phyloP scores from a whole-genome alignment of 2,888 invertebrate genomes.

The Agrochola circellaris region DNA sequence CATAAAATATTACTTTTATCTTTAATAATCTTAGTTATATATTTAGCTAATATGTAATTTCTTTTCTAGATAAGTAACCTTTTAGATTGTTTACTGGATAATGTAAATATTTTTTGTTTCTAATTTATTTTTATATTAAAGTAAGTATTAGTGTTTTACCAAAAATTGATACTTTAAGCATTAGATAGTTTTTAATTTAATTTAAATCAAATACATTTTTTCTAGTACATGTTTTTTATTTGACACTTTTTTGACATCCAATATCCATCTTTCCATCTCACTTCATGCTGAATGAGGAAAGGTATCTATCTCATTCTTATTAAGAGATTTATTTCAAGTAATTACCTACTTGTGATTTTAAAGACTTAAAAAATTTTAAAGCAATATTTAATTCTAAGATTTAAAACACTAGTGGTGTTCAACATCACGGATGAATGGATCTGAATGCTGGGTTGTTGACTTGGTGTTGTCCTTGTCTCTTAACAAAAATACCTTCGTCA shows the following conservation, averaged over 20 bases:
- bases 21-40: slow-evolving; percentile 29
- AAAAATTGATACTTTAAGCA: slow-evolving; percentile 42
- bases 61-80: slow-evolving; percentile 6
- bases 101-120: slow-evolving; percentile 59
- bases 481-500: neutral
- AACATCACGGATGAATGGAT: neutral
- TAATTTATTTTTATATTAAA: slow-evolving; percentile 60
- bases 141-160: slow-evolving; percentile 41
- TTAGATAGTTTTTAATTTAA: slow-evolving; percentile 38
- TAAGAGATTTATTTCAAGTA: neutral
- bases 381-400: neutral
- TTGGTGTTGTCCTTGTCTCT: no score
- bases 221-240: slow-evolving; percentile 33
- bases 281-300: neutral
- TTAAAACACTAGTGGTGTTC: neutral
- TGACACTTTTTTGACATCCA: neutral
- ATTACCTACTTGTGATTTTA: neutral
- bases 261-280: neutral
- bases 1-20: slow-evolving; percentile 22
- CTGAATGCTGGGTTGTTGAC: neutral
- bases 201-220: slow-evolving; percentile 45
- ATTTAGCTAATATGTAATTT: slow-evolving; percentile 25
- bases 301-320: neutral
- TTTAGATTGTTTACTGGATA: slow-evolving; percentile 42
- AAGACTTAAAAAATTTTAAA: neutral